These are phyloP conservation scores for Junco hyemalis DNA, from an alignment of 2,113 vertebrate species.

Conservation along the genomic window DNA sequence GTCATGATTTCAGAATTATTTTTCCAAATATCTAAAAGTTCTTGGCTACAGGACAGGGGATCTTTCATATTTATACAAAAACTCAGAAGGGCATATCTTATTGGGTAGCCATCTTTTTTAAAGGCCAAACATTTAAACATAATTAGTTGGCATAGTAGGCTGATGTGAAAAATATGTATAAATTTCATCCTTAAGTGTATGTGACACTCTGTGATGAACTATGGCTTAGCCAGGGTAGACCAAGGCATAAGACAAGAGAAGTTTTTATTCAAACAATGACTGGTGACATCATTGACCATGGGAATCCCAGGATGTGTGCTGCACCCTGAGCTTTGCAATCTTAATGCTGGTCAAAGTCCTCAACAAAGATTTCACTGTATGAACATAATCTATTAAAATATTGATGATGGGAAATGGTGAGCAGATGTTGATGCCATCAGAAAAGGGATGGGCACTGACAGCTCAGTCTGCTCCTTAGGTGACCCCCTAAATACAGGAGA, in stretches of 20 bases:
- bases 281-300: neutral
- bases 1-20: neutral
- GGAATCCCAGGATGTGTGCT: neutral
- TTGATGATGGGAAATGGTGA: neutral
- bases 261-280: neutral
- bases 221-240: neutral
- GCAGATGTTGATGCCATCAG: neutral
- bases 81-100: neutral
- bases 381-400: neutral
- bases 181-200: neutral
- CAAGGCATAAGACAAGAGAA: neutral
- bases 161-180: neutral
- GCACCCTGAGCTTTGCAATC: neutral
- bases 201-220: neutral
- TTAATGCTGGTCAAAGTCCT: neutral
- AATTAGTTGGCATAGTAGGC: neutral
- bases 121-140: neutral
- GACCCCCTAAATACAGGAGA: neutral
- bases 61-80: neutral
- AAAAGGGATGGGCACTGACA: neutral
- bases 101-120: neutral
- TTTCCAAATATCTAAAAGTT: neutral
- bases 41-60: neutral
- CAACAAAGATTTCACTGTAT: neutral
- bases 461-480: neutral